Evolutionary conservation across 1,140 invertebrate species (phyloP).

Genomic region (Palaemon carinicauda): DNA sequence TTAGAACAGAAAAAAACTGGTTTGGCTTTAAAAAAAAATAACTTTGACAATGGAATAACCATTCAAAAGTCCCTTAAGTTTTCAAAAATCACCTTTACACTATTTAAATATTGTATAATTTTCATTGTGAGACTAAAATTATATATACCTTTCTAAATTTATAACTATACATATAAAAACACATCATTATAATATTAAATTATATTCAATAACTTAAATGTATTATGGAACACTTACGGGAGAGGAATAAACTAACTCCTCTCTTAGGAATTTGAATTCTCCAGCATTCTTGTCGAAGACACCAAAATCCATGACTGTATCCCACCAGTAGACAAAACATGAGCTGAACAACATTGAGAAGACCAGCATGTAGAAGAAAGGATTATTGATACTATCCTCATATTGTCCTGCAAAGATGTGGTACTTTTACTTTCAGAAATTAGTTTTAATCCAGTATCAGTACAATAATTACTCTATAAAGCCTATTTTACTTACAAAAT

Average conservation of each 20-base stretch:
- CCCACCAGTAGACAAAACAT: slow-evolving; percentile 73
- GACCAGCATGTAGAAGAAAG: slow-evolving; percentile 74
- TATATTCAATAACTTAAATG: too few relatives aligned
- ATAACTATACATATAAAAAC: too few relatives aligned
- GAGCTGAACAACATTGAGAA: slow-evolving; percentile 49
- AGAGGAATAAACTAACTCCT: slow-evolving; percentile 74
- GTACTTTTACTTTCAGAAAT: slow-evolving; percentile 67
- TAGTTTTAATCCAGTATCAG: too few relatives aligned
- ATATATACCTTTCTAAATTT: not conserved
- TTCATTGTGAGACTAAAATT: not conserved
- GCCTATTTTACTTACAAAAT: too few relatives aligned
- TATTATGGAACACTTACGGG: slow-evolving; percentile 61
- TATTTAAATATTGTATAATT: too few relatives aligned
- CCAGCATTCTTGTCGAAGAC: slow-evolving; percentile 87
- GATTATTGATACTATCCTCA: slow-evolving; percentile 70
- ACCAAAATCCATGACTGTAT: slow-evolving; percentile 99
- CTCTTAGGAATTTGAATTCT: slow-evolving; percentile 77
- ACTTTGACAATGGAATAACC: too few relatives aligned
- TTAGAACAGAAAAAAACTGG: too few relatives aligned
- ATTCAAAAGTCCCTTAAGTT: too few relatives aligned
- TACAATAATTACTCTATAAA: not conserved
- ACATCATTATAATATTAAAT: too few relatives aligned
- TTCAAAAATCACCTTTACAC: too few relatives aligned
- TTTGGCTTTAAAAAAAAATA: too few relatives aligned
- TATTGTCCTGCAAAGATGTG: slow-evolving; percentile 72